Evolutionary conservation across 2,113 vertebrate genomes (phyloP).

Genomic region (Paramisgurnus dabryanus): DNA sequence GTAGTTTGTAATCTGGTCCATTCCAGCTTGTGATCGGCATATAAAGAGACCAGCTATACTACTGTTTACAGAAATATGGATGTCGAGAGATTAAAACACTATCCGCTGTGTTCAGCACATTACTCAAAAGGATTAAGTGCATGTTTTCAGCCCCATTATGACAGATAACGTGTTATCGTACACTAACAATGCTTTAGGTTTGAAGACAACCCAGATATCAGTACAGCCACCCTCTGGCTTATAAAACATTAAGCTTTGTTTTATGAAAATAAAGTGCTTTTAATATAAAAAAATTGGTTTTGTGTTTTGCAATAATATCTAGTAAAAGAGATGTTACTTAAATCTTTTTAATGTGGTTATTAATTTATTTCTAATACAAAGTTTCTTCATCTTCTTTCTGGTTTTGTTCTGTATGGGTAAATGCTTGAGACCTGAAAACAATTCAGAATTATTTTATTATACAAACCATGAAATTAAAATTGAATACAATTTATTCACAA

Average conservation of each 20-base stretch:
- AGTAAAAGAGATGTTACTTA: too few relatives aligned
- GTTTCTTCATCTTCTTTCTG: background rate
- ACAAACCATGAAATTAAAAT: too few relatives aligned
- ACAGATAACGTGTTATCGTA: background rate
- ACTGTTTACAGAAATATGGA: background rate
- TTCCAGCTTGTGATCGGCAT: background rate
- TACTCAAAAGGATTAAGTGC: conserved; percentile 10
- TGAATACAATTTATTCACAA: too few relatives aligned
- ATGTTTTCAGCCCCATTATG: conserved; percentile 2
- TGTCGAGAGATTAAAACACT: background rate
- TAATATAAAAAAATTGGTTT: too few relatives aligned
- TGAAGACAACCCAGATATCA: background rate
- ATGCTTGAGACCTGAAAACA: background rate
- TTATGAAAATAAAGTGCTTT: too few relatives aligned
- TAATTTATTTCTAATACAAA: too few relatives aligned
- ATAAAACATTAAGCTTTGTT: background rate
- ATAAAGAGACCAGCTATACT: background rate
- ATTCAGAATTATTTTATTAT: too few relatives aligned
- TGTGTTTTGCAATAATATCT: too few relatives aligned
- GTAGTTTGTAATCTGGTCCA: too few relatives aligned
- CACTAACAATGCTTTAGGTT: conserved; percentile 6
- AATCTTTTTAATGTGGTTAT: background rate
- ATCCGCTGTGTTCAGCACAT: conserved; percentile 1
- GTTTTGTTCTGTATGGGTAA: background rate
- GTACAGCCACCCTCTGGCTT: background rate